A percentile compares a stretch with the other conserved stretches of the same genome.
These are phyloP conservation scores for Microcebus ravelobensis DNA, from an alignment of 2,113 vertebrate species.

Conservation along the genomic window DNA sequence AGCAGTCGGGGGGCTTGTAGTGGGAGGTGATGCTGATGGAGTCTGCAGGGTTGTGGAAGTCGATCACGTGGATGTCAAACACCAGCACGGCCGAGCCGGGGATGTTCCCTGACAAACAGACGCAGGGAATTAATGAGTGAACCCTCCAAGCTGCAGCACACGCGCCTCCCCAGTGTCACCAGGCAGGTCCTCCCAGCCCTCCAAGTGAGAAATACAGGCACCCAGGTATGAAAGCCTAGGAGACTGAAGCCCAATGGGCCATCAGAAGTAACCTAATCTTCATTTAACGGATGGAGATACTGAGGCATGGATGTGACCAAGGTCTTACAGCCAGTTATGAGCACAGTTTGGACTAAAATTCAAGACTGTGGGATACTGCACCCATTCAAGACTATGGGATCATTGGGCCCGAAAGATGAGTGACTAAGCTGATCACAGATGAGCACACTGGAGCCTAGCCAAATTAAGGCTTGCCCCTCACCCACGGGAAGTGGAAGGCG, in stretches of 20 bases:
- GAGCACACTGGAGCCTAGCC: background rate
- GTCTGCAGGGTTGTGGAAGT: constrained; percentile 97
- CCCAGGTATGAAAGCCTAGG: background rate
- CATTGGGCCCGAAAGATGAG: background rate
- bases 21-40: constrained; percentile 87
- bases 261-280: background rate
- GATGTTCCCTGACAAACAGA: constrained; percentile 90
- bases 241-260: background rate
- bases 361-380: background rate
- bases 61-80: constrained; percentile 95
- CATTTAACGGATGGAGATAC: background rate
- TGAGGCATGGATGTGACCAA: background rate
- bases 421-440: background rate
- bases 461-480: background rate
- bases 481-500: background rate
- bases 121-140: background rate
- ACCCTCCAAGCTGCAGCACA: background rate
- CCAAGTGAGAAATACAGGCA: background rate
- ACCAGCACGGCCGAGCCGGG: constrained; percentile 97
- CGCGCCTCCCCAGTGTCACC: background rate
- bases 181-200: background rate
- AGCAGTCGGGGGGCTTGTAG: constrained; percentile 91
- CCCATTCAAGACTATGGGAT: background rate
- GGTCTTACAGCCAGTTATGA: background rate
- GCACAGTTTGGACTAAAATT: background rate